Conservation (phyloP, 2,797 vertebrate genomes). For the Fistularia commersonii region DNA sequence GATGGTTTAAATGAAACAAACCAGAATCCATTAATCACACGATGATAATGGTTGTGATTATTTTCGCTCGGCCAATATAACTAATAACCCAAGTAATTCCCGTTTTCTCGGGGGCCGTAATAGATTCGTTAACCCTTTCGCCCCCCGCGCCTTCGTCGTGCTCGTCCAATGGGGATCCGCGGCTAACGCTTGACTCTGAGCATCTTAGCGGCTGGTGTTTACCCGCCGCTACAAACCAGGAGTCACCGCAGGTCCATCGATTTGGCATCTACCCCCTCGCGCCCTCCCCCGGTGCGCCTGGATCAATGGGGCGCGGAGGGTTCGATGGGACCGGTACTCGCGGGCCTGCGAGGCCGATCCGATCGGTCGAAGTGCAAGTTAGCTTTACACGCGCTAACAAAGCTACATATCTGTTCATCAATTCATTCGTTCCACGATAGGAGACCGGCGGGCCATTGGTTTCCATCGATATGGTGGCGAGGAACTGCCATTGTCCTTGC, state of each 20-base stretch:
- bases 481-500: too few species aligned
- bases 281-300: slow-evolving; percentile 7
- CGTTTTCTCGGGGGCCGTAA: slow-evolving; percentile 30
- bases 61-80: slow-evolving; percentile 14
- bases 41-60: slow-evolving; percentile 12
- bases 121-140: slow-evolving; percentile 50
- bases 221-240: slow-evolving; percentile 8
- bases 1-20: slow-evolving; percentile 26
- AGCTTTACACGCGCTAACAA: too few species aligned
- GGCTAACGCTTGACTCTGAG: too few species aligned
- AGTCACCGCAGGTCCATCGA: slow-evolving; percentile 49
- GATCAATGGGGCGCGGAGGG: slow-evolving; percentile 46
- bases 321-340: slow-evolving; percentile 47
- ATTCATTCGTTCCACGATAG: too few species aligned
- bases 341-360: slow-evolving; percentile 24
- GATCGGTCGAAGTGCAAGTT: too few species aligned
- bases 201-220: slow-evolving; percentile 8
- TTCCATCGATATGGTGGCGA: too few species aligned
- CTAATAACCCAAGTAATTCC: slow-evolving; percentile 29
- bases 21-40: slow-evolving; percentile 14
- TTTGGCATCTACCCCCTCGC: slow-evolving; percentile 26
- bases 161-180: too few species aligned
- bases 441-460: too few species aligned
- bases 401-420: too few species aligned
- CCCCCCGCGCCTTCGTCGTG: too few species aligned